phyloP scores from a whole-genome alignment of 2,797 vertebrate genomes.

The Ambastaia sidthimunki region DNA sequence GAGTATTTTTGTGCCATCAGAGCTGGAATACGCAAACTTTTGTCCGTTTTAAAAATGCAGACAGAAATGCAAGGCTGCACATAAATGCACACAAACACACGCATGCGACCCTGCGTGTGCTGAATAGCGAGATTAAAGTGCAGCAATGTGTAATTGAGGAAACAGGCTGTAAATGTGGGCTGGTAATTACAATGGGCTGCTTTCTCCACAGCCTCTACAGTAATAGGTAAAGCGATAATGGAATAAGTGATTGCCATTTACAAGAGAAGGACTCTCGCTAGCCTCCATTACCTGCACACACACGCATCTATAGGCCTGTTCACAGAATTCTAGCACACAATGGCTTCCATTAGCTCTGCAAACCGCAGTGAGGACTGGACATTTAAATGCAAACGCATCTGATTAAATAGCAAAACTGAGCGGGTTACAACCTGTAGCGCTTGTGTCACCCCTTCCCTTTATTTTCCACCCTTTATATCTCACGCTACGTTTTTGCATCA shows the following conservation, averaged over 20 bases:
- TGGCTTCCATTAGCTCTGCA: conserved; percentile 62
- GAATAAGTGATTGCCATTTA: conserved; percentile 57
- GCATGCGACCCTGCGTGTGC: background rate
- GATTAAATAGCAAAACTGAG: conserved; percentile 61
- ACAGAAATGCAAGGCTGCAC: conserved; percentile 9
- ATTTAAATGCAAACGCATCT: conserved; percentile 71
- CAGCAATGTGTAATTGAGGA: conserved; percentile 55
- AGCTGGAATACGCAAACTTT: background rate
- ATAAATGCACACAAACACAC: conserved; percentile 24
- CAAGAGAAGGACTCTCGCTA: conserved; percentile 33
- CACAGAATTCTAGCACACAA: conserved; percentile 16
- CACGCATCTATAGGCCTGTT: background rate
- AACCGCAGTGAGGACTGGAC: conserved; percentile 36
- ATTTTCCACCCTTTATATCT: background rate
- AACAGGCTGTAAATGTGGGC: conserved; percentile 45
- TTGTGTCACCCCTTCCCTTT: background rate
- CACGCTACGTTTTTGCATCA: background rate
- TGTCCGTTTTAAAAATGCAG: background rate
- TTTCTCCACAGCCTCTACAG: conserved; percentile 50
- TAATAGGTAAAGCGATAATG: conserved; percentile 60
- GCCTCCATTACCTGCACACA: conserved; percentile 38
- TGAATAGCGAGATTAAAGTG: conserved; percentile 44
- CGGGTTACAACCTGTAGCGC: conserved; percentile 60
- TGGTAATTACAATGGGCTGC: conserved; percentile 56
- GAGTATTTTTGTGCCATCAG: background rate